Base-by-base conservation (phyloP, 2,113 vertebrate genomes). In the Motacilla tschutschensis region DNA sequence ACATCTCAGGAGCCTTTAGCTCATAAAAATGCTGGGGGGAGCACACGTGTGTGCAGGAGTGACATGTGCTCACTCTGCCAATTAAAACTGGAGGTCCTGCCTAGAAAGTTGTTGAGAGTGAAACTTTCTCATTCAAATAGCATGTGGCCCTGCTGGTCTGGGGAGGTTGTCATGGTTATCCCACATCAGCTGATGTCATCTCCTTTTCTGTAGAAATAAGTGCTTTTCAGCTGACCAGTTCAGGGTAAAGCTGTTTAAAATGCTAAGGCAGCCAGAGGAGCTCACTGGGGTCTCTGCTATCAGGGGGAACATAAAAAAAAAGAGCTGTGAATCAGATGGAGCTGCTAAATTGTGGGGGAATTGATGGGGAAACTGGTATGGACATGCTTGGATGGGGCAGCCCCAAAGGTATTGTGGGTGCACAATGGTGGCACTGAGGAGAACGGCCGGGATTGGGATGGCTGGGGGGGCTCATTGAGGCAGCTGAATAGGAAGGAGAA, bases 111-210 rank as follows among this genome's bases (percentile, higher is more conserved):
- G 65, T 41, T 67, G 84, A 85, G 85, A 89, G 82, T 81, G 51
- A 79, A 86, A 81, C 85, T 90, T 87, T 74, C 67, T 89, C 60
- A 92, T 94, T 96, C 92, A 93, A 92, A 90, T 38, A 70, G 79
- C 83, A 47, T 87, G 89, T 87, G 79, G 85, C 87, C 80, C 74
- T 85, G 93, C 84, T 93, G 91, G 70, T 88, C 84, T 83, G 74
- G 54, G 85, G 76, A 94, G 83, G 94, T 95, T 93, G 94, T 93
- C 95, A 94, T 95, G 95, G 96, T 90, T 93, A 95, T 94, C 85
- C 89, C 21, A 14, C 93, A 93, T 91, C 84, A 93, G 95, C 94
- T 96, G 95, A 95, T 96, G 95, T 95, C 95, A 96, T 95, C 90
- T 87, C 83, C 90, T 87, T 95, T 94, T 93, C 94, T 93, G 88